Percentiles rank a stretch among this genome's conserved stretches.
These are phyloP conservation scores for Erethizon dorsatum DNA, from an alignment of 2,797 vertebrate genomes.

Conservation along the genomic window DNA sequence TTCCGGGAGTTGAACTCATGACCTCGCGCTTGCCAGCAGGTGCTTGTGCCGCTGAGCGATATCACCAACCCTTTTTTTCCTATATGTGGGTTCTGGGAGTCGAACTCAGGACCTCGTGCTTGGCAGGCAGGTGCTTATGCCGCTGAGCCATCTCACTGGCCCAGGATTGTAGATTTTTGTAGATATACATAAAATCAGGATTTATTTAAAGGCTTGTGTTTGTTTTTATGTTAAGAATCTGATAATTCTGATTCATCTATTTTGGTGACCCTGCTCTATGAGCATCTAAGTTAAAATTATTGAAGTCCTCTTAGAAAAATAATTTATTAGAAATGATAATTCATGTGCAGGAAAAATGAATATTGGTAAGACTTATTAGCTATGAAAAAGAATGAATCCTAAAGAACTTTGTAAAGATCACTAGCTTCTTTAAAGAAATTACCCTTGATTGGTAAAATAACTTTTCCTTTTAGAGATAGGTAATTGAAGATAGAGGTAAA, in stretches of 20 bases:
- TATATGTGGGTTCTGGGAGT: not conserved
- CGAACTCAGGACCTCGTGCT: not conserved
- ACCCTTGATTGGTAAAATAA: constrained; percentile 14
- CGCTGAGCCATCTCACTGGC: too few species aligned
- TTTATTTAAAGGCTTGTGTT: not conserved
- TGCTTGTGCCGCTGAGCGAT: too few species aligned
- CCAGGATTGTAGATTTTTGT: not conserved
- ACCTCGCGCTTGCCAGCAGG: too few species aligned
- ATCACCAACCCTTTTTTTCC: too few species aligned
- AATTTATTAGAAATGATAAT: not conserved
- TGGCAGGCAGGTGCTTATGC: too few species aligned
- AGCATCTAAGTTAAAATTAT: constrained; percentile 24
- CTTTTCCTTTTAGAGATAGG: not conserved
- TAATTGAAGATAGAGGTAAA: constrained; percentile 57
- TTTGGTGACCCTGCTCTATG: constrained; percentile 11
- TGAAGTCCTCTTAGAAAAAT: not conserved
- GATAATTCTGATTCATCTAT: constrained; percentile 41
- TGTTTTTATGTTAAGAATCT: constrained; percentile 50
- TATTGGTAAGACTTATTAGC: constrained; percentile 5
- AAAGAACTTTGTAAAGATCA: not conserved
- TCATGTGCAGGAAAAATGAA: not conserved
- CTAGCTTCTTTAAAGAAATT: constrained; percentile 32
- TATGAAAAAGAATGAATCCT: constrained; percentile 48
- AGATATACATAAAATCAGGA: not conserved
- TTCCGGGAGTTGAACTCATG: too few species aligned